These are phyloP conservation scores for Heliconius ismenius DNA, from an alignment of 2,888 invertebrate genomes.

Conservation along the genomic window DNA sequence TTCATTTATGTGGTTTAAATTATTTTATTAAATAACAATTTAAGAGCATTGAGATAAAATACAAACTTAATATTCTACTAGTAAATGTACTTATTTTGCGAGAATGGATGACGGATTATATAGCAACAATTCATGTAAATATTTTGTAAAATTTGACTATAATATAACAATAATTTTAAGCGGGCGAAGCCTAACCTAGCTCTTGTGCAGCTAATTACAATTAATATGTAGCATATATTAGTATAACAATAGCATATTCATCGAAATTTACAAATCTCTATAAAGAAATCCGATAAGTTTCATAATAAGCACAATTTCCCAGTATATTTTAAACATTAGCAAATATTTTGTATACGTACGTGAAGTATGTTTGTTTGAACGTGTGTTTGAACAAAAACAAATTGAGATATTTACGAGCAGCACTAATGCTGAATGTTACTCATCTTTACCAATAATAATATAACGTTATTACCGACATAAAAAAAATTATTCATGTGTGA, in stretches of 20 bases:
- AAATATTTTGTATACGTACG: neutral
- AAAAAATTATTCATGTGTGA: neutral
- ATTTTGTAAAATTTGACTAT: neutral
- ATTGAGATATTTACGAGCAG: conserved; percentile 4
- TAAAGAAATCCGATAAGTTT: neutral
- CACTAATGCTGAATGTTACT: neutral
- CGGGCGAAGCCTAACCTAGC: too few relatives aligned
- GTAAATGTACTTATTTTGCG: too few relatives aligned
- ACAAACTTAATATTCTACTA: neutral
- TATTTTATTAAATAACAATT: conserved; percentile 10
- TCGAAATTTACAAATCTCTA: neutral
- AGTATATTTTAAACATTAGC: conserved; percentile 1
- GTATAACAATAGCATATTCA: neutral
- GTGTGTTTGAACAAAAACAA: conserved; percentile 6
- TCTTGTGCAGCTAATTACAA: too few relatives aligned
- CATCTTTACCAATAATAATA: conserved; percentile 3
- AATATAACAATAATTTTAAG: neutral
- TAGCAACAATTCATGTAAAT: too few relatives aligned
- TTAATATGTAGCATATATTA: too few relatives aligned
- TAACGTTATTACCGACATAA: conserved; percentile 1
- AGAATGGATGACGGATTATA: neutral
- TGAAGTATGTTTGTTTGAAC: conserved; percentile 1
- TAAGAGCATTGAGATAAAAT: neutral
- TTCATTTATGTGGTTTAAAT: conserved; percentile 8
- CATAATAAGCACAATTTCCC: conserved; percentile 1